phyloP scores from a whole-genome alignment of 2,888 invertebrate genomes.

The Pristionchus japonicus region DNA sequence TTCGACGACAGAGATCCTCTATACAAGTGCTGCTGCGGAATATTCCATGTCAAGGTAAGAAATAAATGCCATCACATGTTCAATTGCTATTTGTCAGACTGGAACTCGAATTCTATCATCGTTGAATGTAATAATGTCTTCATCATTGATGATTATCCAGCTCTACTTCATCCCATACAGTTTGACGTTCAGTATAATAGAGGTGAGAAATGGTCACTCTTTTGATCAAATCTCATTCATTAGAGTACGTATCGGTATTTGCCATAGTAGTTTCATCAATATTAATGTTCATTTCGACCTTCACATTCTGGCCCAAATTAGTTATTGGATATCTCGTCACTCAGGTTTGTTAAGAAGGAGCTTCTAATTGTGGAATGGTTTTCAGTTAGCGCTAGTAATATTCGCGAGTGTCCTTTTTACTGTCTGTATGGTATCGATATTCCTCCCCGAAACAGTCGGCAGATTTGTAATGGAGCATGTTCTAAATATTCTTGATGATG shows the following conservation, averaged over 20 bases:
- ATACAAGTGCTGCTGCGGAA: slow-evolving; percentile 34
- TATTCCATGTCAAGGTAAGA: slow-evolving; percentile 20
- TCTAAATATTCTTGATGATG: not conserved
- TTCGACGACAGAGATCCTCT: slow-evolving; percentile 38
- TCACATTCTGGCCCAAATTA: not conserved
- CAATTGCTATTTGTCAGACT: not conserved
- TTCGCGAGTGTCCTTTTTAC: not conserved
- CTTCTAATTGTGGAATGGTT: not conserved
- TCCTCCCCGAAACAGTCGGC: not conserved
- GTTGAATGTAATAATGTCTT: not conserved
- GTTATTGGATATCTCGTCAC: not conserved
- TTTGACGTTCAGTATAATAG: not conserved
- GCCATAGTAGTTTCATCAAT: not conserved
- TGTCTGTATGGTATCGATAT: not conserved
- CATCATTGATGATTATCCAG: not conserved
- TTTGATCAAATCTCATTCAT: not conserved
- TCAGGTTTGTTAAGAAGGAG: not conserved
- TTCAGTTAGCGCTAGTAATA: not conserved
- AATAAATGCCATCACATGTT: not conserved
- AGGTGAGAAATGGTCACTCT: not conserved
- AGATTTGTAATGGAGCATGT: not conserved
- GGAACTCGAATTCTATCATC: not conserved
- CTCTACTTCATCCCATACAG: not conserved
- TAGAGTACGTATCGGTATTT: not conserved
- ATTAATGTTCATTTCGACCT: not conserved